Conservation (phyloP, 2,113 vertebrate species). For the Pangasianodon hypophthalmus region DNA sequence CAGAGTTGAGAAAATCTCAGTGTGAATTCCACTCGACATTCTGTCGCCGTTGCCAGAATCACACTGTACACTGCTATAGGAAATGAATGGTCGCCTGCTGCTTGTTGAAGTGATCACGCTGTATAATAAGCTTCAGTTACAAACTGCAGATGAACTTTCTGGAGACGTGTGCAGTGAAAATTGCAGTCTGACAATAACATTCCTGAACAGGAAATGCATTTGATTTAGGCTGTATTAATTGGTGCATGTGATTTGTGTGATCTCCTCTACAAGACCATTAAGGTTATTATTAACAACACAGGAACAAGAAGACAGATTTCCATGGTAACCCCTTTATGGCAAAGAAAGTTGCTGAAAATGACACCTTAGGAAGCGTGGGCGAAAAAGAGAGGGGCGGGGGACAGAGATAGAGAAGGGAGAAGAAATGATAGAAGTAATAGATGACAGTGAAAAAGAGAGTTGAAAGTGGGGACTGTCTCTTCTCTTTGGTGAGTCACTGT, state of each 20-base stretch:
- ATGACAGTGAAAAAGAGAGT: not conserved
- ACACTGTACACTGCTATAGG: not conserved
- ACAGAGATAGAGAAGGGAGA: not conserved
- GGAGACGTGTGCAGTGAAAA: not conserved
- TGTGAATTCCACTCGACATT: not conserved
- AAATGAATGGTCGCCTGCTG: not conserved
- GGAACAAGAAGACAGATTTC: conserved; percentile 40
- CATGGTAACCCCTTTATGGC: conserved; percentile 46
- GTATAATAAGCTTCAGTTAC: not conserved
- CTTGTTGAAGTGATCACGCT: not conserved
- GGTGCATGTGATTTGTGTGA: not conserved
- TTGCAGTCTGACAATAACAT: not conserved
- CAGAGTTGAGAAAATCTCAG: not conserved
- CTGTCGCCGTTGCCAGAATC: not conserved
- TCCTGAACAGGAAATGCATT: not conserved
- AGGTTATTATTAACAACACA: conserved; percentile 40
- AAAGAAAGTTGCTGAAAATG: conserved; percentile 48
- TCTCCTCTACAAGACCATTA: conserved; percentile 12
- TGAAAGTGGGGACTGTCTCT: not conserved
- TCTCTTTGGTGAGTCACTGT: conserved; percentile 33
- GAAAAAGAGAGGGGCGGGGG: not conserved
- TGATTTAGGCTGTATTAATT: not conserved
- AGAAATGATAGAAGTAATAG: conserved; percentile 2
- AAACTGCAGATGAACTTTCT: not conserved
- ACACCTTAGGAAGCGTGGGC: conserved; percentile 47